These are phyloP conservation scores for Heteropelma amictum DNA, from an alignment of 2,888 invertebrate genomes.

Conservation along the genomic window DNA sequence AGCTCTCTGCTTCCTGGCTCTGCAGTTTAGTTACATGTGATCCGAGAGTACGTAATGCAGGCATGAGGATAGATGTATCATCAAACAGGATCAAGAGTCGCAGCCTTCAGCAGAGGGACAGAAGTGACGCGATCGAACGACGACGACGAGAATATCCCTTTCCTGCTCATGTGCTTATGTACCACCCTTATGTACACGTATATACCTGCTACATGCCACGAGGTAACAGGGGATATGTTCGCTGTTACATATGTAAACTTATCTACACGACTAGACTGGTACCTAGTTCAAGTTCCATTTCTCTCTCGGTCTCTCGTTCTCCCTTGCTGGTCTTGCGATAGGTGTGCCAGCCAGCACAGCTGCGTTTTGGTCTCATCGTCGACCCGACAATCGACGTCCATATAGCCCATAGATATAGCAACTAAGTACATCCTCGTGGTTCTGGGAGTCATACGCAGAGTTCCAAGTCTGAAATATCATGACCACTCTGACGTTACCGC, in stretches of 20 bases:
- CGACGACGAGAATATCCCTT: constrained; percentile 22
- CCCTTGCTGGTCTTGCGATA: constrained; percentile 10
- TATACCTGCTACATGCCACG: too few species aligned
- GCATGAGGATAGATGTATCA: not conserved
- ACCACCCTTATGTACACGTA: constrained; percentile 14
- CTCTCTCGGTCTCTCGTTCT: not conserved
- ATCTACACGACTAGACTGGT: constrained; percentile 4
- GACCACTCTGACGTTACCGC: constrained; percentile 30
- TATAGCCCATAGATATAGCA: not conserved
- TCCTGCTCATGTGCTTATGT: not conserved
- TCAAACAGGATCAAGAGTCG: constrained; percentile 47
- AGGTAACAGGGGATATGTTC: not conserved
- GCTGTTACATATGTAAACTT: constrained; percentile 3
- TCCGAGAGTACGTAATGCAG: not conserved
- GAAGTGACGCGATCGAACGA: constrained; percentile 48
- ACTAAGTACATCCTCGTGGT: not conserved
- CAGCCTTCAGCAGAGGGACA: constrained; percentile 15
- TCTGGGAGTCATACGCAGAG: not conserved
- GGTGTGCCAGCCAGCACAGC: constrained; percentile 34
- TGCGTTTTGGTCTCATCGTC: constrained; percentile 24
- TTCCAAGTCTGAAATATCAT: constrained; percentile 31
- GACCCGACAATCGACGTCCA: constrained; percentile 8
- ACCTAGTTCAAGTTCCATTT: constrained; percentile 17
- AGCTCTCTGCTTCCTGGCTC: not conserved
- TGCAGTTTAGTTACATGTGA: constrained; percentile 8